Evolutionary conservation across 2,888 invertebrate species (phyloP), one percentile per base, ranked within the genome.

Genomic region (Vandiemenella viatica): DNA sequence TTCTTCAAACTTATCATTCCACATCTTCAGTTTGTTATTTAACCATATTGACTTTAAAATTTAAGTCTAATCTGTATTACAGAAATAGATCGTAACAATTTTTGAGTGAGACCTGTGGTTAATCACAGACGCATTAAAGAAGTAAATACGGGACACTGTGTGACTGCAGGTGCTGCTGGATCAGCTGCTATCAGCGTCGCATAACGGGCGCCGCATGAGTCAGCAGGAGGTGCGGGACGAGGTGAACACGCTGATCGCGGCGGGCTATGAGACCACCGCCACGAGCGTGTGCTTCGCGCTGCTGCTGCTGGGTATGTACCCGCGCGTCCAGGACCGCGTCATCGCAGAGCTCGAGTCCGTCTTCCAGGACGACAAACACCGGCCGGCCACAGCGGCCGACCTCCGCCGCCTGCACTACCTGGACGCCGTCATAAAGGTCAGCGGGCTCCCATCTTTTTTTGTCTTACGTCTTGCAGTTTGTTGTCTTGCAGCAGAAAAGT

Each of bases 211-310:
- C 26, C 16, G 26, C 8, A 13, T 45, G 1, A 45, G 15, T 10
- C 32, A n/a, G 23, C 22, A 23, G 3, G 45, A 45, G 17, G 7
- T 45, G 8, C 26, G 45, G 5, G 45, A 45, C 45, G 45, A 45
- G 45, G 16, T 45, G 13, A 45, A 26, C 32, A 45, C 45, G 4
- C 15, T 45, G 45, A 19, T 37, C 8, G 45, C 26, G 15, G 45
- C 45, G 1, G 45, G 45, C 5, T 19, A 32, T 16, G 45, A 45
- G 17, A 45, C 45, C n/a, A 45, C 45, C 6, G 26, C 45, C 4
- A 45, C 45, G 26, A 23, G 26, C 32, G 37, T 45, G 45, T 15
- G 26, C 17, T 45, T 45, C 45, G 23, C 18, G 8, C 22, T 45
- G 26, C 8, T 26, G 45, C 32, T 45, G 26, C 3, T 45, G 26